Evolutionary conservation across 2,797 vertebrate genomes (phyloP), one percentile per base, ranked within the genome.

Genomic region (Cirrhinus mrigala): DNA sequence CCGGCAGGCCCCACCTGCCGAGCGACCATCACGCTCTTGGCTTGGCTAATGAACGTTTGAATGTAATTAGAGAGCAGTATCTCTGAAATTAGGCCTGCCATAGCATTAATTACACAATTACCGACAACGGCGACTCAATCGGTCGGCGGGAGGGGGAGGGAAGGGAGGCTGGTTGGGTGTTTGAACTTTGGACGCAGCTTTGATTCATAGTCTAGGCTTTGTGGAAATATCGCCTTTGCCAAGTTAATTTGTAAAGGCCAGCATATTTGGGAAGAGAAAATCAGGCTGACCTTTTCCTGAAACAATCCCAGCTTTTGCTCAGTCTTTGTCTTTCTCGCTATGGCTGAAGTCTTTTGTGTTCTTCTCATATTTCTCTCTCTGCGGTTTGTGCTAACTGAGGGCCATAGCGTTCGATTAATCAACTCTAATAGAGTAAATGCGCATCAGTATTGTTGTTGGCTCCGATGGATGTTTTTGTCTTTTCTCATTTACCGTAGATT

Each of bases 171-270:
- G 74, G 83, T 85, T 83, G 89, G 68, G 90, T 92, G 93, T 92
- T 91, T 93, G 94, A 95, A 94, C 94, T 94, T 92, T 92, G 92
- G 93, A 93, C 48, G 90, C 90, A 86, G 91, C 92, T 94, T 94
- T 95, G 95, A 96, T 96, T 95, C 95, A 95, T 94, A 94, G 95
- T 92, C 92, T 90, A 54, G 92, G 92, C 93, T 94, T 94, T 94
- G 93, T 94, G 94, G 93, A 94, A 96, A 95, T 94, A 95, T 94
- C 93, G 93, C 92, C 94, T 94, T 94, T 94, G 94, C 94, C 93
- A 92, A 95, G 95, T 94, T 95, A 92, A 96, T 95, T 96, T 94
- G 94, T 94, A 95, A 96, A 96, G 95, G 95, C 94, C 95, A 96
- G 94, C 94, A 95, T 94, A 95, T 96, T 95, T 94, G 94, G 93